Conservation (phyloP, 92 coral and sea anemone species). For the Zoanthus sociatus region DNA sequence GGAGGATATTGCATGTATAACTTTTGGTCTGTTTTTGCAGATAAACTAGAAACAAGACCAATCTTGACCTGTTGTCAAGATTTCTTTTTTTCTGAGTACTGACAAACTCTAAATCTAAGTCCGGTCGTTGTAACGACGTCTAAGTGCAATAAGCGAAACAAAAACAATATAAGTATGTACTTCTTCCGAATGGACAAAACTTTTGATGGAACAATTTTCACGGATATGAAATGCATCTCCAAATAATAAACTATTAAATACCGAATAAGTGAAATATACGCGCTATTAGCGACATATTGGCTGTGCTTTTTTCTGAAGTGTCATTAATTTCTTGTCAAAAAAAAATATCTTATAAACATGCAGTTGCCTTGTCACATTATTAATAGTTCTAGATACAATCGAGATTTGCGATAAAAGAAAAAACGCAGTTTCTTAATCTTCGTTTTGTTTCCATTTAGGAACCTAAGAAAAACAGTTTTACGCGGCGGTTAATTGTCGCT, state of each 20-base stretch:
- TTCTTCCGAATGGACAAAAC: neutral
- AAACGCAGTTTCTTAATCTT: neutral
- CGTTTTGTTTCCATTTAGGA: neutral
- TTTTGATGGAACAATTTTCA: neutral
- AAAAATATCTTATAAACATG: neutral
- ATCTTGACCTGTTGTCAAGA: constrained; percentile 1
- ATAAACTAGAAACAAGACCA: constrained; percentile 12
- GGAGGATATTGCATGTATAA: neutral
- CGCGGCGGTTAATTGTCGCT: neutral
- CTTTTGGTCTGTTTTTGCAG: neutral
- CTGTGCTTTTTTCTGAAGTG: neutral
- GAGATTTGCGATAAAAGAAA: neutral
- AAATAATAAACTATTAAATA: neutral
- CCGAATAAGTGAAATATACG: no score
- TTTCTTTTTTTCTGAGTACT: neutral
- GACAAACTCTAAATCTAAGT: neutral
- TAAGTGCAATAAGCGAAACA: neutral
- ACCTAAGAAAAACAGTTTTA: neutral
- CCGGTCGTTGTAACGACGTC: neutral
- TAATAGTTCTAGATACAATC: neutral
- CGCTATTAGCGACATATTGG: neutral
- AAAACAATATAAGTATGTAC: neutral
- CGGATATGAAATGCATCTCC: neutral
- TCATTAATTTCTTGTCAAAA: neutral
- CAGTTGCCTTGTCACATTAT: constrained; percentile 16